Conservation (phyloP, 2,888 invertebrate species). For the Zaprionus obscuricornis region DNA sequence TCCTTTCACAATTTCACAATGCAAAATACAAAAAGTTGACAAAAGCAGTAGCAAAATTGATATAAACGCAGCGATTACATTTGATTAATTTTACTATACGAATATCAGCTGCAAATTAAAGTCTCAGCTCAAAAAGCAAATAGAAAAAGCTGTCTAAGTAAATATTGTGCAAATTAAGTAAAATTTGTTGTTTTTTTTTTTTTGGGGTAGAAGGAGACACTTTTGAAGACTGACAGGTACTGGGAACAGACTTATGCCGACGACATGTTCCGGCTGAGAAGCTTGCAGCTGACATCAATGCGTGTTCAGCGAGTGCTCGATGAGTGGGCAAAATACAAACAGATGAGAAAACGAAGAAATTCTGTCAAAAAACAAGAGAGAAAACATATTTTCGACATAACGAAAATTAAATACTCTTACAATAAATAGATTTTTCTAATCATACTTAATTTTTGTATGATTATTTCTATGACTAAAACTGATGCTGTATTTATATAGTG, state of each 20-base stretch:
- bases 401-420: too few species aligned
- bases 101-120: slow-evolving; percentile 11
- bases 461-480: slow-evolving; percentile 6
- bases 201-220: slow-evolving; percentile 17
- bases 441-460: too few species aligned
- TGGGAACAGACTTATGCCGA: background rate
- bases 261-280: slow-evolving; percentile 45
- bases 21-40: background rate
- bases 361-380: slow-evolving; percentile 24
- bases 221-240: slow-evolving; percentile 31
- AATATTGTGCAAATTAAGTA: slow-evolving; percentile 57
- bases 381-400: too few species aligned
- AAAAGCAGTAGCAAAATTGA: background rate
- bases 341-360: too few species aligned
- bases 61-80: slow-evolving; percentile 14
- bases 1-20: too few species aligned
- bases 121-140: slow-evolving; percentile 6
- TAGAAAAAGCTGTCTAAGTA: slow-evolving; percentile 26
- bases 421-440: too few species aligned
- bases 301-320: slow-evolving; percentile 37
- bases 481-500: too few species aligned
- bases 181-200: background rate
- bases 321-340: slow-evolving; percentile 33
- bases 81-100: slow-evolving; percentile 38
- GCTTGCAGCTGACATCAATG: slow-evolving; percentile 67